Evolutionary conservation across 2,113 vertebrate genomes (phyloP).

Genomic region (Hippocampus mohnikei): DNA sequence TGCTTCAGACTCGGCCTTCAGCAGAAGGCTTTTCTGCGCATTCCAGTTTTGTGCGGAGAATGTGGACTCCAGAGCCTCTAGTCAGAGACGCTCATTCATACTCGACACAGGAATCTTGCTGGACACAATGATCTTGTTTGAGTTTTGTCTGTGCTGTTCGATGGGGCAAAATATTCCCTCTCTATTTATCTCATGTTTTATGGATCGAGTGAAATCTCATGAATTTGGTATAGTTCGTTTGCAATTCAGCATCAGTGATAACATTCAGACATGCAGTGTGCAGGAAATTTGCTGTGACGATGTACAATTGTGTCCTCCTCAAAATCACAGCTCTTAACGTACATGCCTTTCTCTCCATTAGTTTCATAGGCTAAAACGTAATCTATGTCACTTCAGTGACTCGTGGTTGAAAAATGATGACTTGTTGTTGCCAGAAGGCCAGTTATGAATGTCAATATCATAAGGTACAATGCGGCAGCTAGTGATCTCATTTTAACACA

Average conservation of each 20-base stretch:
- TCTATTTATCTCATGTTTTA: constrained; percentile 55
- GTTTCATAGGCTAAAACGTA: not conserved
- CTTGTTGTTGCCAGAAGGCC: not conserved
- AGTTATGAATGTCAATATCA: not conserved
- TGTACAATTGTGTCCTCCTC: not conserved
- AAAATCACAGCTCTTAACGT: not conserved
- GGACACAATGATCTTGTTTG: constrained; percentile 31
- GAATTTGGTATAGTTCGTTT: not conserved
- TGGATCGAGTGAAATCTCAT: constrained; percentile 31
- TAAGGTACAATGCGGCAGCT: not conserved
- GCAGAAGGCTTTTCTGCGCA: constrained; percentile 38
- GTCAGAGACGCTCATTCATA: constrained; percentile 62
- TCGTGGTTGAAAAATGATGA: not conserved
- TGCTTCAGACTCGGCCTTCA: constrained; percentile 22
- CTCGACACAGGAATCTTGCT: constrained; percentile 56
- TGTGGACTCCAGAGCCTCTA: constrained; percentile 38
- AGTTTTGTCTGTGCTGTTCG: constrained; percentile 46
- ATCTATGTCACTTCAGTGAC: too few species aligned
- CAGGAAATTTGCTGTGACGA: not conserved
- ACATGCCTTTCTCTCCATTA: not conserved
- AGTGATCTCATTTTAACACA: not conserved
- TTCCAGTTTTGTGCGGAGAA: constrained; percentile 46
- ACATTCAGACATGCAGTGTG: not conserved
- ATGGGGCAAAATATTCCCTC: constrained; percentile 42
- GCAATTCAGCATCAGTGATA: not conserved